Evolutionary conservation across 1,140 invertebrate genomes (phyloP).

Genomic region (Drosophila equinoxialis): DNA sequence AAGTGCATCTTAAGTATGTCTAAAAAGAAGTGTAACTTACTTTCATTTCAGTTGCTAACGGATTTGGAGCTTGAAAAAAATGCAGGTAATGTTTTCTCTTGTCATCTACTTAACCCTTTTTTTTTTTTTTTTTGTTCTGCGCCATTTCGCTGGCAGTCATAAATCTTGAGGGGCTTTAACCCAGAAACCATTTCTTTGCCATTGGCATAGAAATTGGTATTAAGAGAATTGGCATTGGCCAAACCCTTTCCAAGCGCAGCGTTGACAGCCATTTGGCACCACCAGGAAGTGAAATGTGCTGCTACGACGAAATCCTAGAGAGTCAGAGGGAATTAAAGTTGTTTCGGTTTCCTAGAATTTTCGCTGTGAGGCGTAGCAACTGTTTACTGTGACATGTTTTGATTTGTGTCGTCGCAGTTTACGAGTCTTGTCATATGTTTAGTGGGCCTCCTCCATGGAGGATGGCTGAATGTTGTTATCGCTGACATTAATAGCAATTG

Average conservation of each 20-base stretch:
- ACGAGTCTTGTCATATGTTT: slow-evolving; percentile 64
- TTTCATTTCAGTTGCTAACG: too few species aligned
- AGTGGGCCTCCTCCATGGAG: neutral
- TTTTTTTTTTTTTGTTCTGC: too few species aligned
- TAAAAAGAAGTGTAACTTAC: too few species aligned
- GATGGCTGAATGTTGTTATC: slow-evolving; percentile 58
- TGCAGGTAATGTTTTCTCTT: too few species aligned
- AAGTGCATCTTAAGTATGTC: too few species aligned
- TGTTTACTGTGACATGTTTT: slow-evolving; percentile 81
- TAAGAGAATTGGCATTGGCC: neutral
- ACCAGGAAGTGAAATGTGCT: slow-evolving; percentile 65
- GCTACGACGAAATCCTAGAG: slow-evolving; percentile 22
- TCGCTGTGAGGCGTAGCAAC: slow-evolving; percentile 69
- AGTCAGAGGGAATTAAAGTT: slow-evolving; percentile 4
- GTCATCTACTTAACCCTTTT: too few species aligned
- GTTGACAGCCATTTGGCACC: slow-evolving; percentile 40
- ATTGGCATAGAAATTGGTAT: too few species aligned
- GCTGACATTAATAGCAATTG: slow-evolving; percentile 80
- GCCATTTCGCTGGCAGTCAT: slow-evolving; percentile 28
- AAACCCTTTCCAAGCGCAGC: slow-evolving; percentile 16
- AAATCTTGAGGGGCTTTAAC: slow-evolving; percentile 45
- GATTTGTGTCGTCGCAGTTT: slow-evolving; percentile 79
- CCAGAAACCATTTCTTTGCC: slow-evolving; percentile 1
- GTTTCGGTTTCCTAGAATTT: slow-evolving; percentile 67
- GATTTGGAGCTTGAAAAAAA: too few species aligned